Base-by-base conservation (phyloP, 2,888 invertebrate genomes). In the Lacanobia wlatinum region DNA sequence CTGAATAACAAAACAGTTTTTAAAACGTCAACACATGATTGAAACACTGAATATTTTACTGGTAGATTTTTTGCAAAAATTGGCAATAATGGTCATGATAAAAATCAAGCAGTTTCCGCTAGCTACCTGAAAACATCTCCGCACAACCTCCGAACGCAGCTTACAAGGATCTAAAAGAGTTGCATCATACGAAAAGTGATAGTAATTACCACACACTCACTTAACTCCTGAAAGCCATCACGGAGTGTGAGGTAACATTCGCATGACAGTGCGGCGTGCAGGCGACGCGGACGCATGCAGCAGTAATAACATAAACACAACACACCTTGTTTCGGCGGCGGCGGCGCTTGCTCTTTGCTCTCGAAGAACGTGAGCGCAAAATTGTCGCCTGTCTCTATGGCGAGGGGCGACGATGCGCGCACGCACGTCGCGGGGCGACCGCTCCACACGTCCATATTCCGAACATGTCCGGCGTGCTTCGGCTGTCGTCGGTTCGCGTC, bases 351-450 rank as follows among this genome's bases (percentile, higher is more conserved):
- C 89, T 97, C 97, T 78, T 97, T 96, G 80, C 95, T 95, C 93
- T 98, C 98, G 96, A 98, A 98, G 96, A 98, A 98, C 93, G 98
- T 97, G 90, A 98, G 96, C 94, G 98, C 97, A 94, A 98, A 98
- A 93, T 98, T 98, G 83, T 97, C 97, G 90, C 97, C 97, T 86
- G 97, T 97, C 93, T 98, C 98, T 94, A 98, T 97, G 89, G 97
- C 97, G 97, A 92, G 97, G 96, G 91, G 96, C 95, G 89, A 96
- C 94, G 93, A 96, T 96, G 91, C 97, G 97, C 87, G 96, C 93
- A 83, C 97, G 92, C 97, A 97, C 91, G 97, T 92, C 93, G 97
- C 96, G 93, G 96, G 96, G 90, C 97, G 95, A 92, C 97, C 97
- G 96, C 97, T 97, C 96, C 97, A 98, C 94, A 97, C 97, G 96